Conservation (phyloP, 2,797 vertebrate genomes). For the Lepus oiostolus region DNA sequence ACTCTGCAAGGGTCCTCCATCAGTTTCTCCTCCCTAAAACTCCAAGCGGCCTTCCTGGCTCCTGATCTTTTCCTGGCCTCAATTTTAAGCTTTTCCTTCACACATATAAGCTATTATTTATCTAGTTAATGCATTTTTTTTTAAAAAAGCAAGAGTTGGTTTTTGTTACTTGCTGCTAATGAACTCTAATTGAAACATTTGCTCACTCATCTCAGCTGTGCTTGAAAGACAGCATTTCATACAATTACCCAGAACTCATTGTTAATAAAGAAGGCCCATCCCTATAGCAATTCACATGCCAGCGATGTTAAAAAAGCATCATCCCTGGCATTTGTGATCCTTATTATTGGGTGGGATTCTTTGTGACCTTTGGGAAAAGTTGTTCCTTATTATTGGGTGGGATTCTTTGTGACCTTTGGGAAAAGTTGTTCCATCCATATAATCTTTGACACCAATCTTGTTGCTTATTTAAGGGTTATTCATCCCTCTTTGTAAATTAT, state of each 20-base stretch:
- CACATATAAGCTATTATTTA: neutral
- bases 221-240: neutral
- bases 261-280: neutral
- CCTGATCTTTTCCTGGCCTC: neutral
- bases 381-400: neutral
- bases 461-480: neutral
- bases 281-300: neutral
- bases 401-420: neutral
- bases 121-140: neutral
- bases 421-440: neutral
- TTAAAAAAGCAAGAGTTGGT: neutral
- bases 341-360: neutral
- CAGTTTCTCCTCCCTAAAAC: neutral
- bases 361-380: neutral
- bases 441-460: neutral
- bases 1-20: neutral
- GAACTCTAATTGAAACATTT: neutral
- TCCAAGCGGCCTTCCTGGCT: neutral
- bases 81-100: neutral
- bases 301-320: neutral
- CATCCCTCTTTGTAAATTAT: neutral
- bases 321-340: neutral
- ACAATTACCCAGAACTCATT: neutral
- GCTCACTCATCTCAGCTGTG: neutral
- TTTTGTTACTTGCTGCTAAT: neutral